phyloP scores from a whole-genome alignment of 2,797 vertebrate genomes.

The Micromesistius poutassou region DNA sequence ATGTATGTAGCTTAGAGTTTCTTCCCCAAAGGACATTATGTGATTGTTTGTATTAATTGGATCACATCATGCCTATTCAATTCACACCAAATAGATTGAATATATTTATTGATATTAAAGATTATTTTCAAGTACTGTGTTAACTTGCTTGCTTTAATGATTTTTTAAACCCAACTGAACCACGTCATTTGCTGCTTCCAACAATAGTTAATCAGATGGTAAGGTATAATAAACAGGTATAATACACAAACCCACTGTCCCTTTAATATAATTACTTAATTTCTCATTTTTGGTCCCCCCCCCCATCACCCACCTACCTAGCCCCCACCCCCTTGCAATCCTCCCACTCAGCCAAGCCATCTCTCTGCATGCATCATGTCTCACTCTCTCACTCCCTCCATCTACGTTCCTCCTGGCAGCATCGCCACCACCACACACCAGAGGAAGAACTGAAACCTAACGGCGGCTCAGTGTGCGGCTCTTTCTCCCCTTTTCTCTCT shows the following conservation, averaged over 20 bases:
- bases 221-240: neutral
- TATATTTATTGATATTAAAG: neutral
- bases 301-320: conserved; percentile 42
- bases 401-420: conserved; percentile 56
- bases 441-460: conserved; percentile 65
- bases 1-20: neutral
- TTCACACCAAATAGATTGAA: neutral
- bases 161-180: neutral
- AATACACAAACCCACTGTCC: conserved; percentile 40
- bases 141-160: neutral
- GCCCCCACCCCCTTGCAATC: conserved; percentile 52
- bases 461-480: neutral
- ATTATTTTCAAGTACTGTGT: neutral
- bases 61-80: neutral
- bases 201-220: neutral
- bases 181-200: neutral
- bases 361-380: conserved; percentile 38
- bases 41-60: neutral
- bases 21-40: neutral
- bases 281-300: conserved; percentile 35
- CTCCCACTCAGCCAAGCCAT: conserved; percentile 32
- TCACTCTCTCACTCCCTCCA: conserved; percentile 39
- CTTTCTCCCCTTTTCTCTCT: conserved; percentile 35
- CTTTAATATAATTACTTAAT: conserved; percentile 64
- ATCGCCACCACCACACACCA: conserved; percentile 45